Conservation (phyloP, 2,888 invertebrate species). For the Synergus gifuensis region DNA sequence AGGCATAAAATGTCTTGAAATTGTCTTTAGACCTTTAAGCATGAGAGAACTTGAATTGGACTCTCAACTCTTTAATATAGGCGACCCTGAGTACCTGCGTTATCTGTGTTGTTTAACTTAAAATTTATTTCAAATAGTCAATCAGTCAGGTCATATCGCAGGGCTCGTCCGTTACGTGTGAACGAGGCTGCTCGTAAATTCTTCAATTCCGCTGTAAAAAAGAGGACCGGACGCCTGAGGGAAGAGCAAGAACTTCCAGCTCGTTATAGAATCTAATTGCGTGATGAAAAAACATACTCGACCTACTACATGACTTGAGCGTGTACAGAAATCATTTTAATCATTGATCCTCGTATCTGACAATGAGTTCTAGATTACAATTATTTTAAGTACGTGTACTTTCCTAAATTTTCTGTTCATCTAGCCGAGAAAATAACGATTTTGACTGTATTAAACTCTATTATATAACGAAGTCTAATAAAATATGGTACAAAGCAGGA, state of each 20-base stretch:
- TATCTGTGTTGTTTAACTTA: conserved; percentile 1
- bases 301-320: conserved; percentile 43
- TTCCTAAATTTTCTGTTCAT: too few species aligned
- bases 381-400: not conserved
- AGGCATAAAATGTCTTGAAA: conserved; percentile 29
- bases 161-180: conserved; percentile 34
- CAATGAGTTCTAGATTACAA: conserved; percentile 8
- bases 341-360: conserved; percentile 10
- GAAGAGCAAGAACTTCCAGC: conserved; percentile 49
- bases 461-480: too few species aligned
- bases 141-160: not conserved
- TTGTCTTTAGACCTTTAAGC: not conserved
- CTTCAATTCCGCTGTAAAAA: conserved; percentile 52
- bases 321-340: conserved; percentile 23
- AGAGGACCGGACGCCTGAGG: conserved; percentile 50
- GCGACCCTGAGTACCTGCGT: not conserved
- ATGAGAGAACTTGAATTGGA: conserved; percentile 17
- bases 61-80: not conserved
- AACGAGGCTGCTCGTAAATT: conserved; percentile 51
- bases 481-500: too few species aligned
- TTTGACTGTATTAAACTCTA: too few species aligned
- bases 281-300: conserved; percentile 53
- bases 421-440: too few species aligned
- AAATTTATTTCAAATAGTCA: conserved; percentile 4
- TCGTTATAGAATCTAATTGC: conserved; percentile 56